Evolutionary conservation across 2,888 invertebrate species (phyloP).

Genomic region (Eristalinus sepulchralis): DNA sequence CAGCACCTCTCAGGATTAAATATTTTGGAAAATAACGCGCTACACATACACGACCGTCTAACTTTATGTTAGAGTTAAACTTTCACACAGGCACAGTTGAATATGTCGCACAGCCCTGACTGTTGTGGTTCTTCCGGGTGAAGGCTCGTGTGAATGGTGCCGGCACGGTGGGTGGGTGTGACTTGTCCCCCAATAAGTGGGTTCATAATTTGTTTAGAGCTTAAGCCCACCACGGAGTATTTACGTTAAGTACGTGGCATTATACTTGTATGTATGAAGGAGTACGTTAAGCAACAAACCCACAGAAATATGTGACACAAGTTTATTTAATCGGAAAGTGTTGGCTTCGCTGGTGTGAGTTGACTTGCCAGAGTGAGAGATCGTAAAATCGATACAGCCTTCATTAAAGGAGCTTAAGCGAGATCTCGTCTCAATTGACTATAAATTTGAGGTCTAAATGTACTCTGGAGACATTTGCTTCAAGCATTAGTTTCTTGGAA

Average conservation of each 20-base stretch:
- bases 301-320: background rate
- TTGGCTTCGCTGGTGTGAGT: background rate
- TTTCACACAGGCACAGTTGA: background rate
- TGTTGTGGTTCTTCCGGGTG: background rate
- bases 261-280: background rate
- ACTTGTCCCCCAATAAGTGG: background rate
- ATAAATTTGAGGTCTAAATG: background rate
- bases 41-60: background rate
- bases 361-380: background rate
- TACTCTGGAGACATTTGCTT: no score
- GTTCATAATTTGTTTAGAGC: background rate
- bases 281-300: background rate
- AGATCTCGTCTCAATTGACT: background rate
- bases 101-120: background rate
- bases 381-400: background rate
- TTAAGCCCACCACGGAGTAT: background rate
- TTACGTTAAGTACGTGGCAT: background rate
- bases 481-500: no score
- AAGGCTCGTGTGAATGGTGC: background rate
- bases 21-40: background rate
- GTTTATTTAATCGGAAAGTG: background rate
- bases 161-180: background rate
- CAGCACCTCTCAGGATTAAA: background rate
- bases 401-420: background rate
- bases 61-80: background rate